Conservation (phyloP, 2,797 vertebrate genomes). For the Bucorvus abyssinicus region DNA sequence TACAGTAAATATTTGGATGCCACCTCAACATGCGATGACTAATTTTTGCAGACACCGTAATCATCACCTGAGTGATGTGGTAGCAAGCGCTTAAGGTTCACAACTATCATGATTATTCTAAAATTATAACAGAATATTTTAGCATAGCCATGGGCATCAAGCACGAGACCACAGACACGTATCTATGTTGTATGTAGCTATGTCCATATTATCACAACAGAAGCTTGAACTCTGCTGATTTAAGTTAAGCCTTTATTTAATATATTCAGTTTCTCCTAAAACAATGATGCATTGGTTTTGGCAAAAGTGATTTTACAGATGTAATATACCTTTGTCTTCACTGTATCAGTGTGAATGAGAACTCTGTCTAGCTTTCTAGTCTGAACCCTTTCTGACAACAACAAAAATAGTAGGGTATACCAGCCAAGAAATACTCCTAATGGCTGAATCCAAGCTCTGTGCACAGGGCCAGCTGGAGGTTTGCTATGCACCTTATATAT, state of each 20-base stretch:
- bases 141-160: neutral
- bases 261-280: neutral
- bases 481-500: neutral
- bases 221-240: neutral
- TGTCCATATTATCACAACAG: neutral
- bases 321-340: neutral
- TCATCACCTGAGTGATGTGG: neutral
- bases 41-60: neutral
- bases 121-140: neutral
- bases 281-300: neutral
- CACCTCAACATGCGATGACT: accelerated
- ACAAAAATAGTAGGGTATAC: neutral
- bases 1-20: neutral
- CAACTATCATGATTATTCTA: neutral
- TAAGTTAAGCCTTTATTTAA: neutral
- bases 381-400: constrained; percentile 1
- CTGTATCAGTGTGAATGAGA: neutral
- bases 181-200: neutral
- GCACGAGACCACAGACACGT: neutral
- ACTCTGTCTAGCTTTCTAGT: neutral
- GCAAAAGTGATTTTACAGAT: neutral
- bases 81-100: neutral
- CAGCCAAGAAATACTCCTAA: neutral
- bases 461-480: neutral
- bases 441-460: neutral